phyloP scores from a whole-genome alignment of 2,113 vertebrate species.

The Cyrtonyx montezumae region DNA sequence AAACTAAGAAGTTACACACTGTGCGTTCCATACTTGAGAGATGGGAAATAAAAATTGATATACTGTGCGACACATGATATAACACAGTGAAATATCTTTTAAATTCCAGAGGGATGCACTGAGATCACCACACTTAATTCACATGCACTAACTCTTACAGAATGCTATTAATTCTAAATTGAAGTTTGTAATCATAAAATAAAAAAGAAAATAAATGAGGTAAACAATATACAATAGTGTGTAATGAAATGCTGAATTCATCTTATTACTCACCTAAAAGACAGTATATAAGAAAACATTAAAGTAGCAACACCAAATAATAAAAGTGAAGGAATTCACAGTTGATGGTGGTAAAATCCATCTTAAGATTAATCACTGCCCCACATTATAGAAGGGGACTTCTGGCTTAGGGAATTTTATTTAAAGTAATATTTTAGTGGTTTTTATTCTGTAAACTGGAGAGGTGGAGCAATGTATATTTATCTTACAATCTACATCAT shows the following conservation, averaged over 20 bases:
- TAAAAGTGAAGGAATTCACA: conserved; percentile 51
- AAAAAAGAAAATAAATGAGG: conserved; percentile 78
- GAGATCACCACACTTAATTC: conserved; percentile 79
- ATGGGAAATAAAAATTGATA: conserved; percentile 86
- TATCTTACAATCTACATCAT: neutral
- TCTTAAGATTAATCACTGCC: neutral
- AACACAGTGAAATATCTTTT: conserved; percentile 80
- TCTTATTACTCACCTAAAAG: conserved; percentile 33
- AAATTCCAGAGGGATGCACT: conserved; percentile 75
- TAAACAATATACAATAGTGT: conserved; percentile 61
- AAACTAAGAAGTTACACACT: conserved; percentile 81
- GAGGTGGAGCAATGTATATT: neutral
- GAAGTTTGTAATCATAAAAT: conserved; percentile 69
- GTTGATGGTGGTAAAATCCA: conserved; percentile 23
- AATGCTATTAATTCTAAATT: conserved; percentile 74
- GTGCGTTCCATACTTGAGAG: conserved; percentile 80
- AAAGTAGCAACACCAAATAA: conserved; percentile 59
- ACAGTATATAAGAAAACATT: conserved; percentile 44
- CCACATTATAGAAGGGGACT: neutral
- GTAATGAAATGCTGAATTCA: conserved; percentile 60
- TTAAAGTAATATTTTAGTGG: neutral
- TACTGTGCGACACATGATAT: conserved; percentile 79
- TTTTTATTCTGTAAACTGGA: conserved; percentile 23
- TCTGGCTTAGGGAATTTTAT: conserved; percentile 12
- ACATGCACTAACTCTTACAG: conserved; percentile 67